Base-by-base conservation (phyloP, 2,888 invertebrate species). In the Drosophila conformis region DNA sequence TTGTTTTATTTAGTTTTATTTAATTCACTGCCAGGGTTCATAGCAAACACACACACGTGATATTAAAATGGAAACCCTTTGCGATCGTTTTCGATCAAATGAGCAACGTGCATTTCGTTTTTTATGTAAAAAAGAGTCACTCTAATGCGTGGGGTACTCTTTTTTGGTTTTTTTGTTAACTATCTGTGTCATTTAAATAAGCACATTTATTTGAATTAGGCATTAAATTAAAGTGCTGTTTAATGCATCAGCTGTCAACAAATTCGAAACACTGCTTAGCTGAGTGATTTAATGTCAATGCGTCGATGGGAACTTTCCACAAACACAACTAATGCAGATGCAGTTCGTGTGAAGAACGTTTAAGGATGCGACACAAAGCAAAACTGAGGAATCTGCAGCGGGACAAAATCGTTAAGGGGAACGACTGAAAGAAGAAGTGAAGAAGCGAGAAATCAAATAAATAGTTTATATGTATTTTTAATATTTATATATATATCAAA, bases 31-130 rank as follows among this genome's bases (percentile, higher is more conserved):
- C 18, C 51, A 21, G 49, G 48, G 48, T 52, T 48, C 46, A 4
- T 4, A 8, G 21, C 15, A 15, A 2, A 46, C 13, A 46, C 38
- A 18, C 38, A 73, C 65, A 83, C 87, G 84, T 83, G 87, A 73
- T 73, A 81, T 60, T 76, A 61, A 57, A 69, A 35, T 62, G 51
- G 25, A 65, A 42, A 51, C 48, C 61, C 36, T 42, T 38, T 40
- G 27, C 58, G 15, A 60, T 18, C 60, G 78, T 60, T 63, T 60
- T 72, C 49, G 63, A 78, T 71, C 71, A 68, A 69, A 65, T 64
- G 46, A 57, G 46, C 70, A 63, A 82, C 89, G 80, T 88, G 80
- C 69, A 67, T 69, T 82, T 87, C 67, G 66, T 71, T 69, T 76
- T 84, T 70, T 82, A 85, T 64, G 63, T 40, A 38, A 35, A 29